These are phyloP conservation scores for Euspilapteryx auroguttella DNA, from an alignment of 2,888 invertebrate species.

Conservation along the genomic window DNA sequence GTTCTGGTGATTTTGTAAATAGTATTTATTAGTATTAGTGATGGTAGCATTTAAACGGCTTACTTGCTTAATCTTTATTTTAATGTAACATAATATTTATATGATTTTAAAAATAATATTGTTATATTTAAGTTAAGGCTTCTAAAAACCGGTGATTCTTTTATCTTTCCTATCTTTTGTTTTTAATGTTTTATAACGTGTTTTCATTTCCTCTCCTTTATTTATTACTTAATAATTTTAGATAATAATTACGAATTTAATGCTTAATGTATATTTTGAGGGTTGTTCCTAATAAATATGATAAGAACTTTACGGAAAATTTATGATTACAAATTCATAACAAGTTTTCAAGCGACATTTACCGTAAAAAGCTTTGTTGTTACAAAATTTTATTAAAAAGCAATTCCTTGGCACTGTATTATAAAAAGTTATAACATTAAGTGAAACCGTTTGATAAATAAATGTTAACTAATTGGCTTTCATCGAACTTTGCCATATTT, in stretches of 20 bases:
- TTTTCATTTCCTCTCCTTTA: slow-evolving; percentile 9
- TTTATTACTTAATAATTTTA: slow-evolving; percentile 12
- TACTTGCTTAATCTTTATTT: slow-evolving; percentile 46
- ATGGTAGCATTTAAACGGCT: slow-evolving; percentile 49
- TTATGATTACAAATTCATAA: background rate
- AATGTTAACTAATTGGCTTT: too few relatives aligned
- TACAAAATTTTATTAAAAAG: too few relatives aligned
- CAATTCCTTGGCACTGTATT: too few relatives aligned
- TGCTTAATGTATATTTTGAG: slow-evolving; percentile 30
- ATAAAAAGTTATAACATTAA: slow-evolving; percentile 3
- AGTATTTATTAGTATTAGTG: slow-evolving; percentile 56
- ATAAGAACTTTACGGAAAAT: slow-evolving; percentile 17
- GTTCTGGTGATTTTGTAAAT: slow-evolving; percentile 60
- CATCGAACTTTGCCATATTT: slow-evolving; percentile 37
- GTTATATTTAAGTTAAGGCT: slow-evolving; percentile 28
- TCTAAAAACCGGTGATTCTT: slow-evolving; percentile 11
- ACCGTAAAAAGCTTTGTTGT: too few relatives aligned
- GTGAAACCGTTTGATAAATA: slow-evolving; percentile 10
- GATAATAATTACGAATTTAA: slow-evolving; percentile 13
- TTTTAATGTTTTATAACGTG: background rate
- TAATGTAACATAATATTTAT: slow-evolving; percentile 58
- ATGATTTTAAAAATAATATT: slow-evolving; percentile 49
- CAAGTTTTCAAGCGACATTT: too few relatives aligned
- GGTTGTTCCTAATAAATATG: slow-evolving; percentile 39
- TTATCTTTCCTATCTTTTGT: background rate